These are phyloP conservation scores for Elysia chlorotica DNA, from an alignment of 1,140 invertebrate genomes.

Conservation along the genomic window DNA sequence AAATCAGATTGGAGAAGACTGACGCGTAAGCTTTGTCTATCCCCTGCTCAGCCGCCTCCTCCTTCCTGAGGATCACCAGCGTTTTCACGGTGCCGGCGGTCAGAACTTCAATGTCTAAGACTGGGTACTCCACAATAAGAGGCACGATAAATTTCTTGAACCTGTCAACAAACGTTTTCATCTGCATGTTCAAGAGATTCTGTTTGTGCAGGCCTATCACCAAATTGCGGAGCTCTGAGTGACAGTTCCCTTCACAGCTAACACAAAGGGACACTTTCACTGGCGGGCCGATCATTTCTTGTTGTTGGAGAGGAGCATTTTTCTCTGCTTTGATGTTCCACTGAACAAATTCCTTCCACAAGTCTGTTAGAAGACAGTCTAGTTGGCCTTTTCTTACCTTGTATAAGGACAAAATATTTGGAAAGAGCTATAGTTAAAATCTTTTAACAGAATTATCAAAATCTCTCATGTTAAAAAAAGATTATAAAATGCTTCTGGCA, in stretches of 20 bases:
- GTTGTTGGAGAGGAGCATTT: not conserved
- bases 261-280: not conserved
- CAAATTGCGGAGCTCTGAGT: constrained; percentile 30
- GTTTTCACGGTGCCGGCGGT: constrained; percentile 5
- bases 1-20: constrained; percentile 30
- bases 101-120: constrained; percentile 55
- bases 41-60: constrained; percentile 3
- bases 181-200: constrained; percentile 41
- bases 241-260: not conserved
- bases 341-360: not conserved
- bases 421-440: not conserved
- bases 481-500: not conserved
- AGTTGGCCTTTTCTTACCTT: not conserved
- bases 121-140: constrained; percentile 54
- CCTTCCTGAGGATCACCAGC: constrained; percentile 13
- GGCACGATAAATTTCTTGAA: constrained; percentile 45
- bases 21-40: not conserved
- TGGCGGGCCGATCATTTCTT: too few species aligned
- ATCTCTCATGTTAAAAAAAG: not conserved
- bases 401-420: not conserved
- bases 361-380: not conserved
- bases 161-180: constrained; percentile 52
- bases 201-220: constrained; percentile 49
- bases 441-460: not conserved
- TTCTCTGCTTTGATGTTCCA: not conserved